phyloP scores from a whole-genome alignment of 2,888 invertebrate species.

The Theodoxus fluviatilis region DNA sequence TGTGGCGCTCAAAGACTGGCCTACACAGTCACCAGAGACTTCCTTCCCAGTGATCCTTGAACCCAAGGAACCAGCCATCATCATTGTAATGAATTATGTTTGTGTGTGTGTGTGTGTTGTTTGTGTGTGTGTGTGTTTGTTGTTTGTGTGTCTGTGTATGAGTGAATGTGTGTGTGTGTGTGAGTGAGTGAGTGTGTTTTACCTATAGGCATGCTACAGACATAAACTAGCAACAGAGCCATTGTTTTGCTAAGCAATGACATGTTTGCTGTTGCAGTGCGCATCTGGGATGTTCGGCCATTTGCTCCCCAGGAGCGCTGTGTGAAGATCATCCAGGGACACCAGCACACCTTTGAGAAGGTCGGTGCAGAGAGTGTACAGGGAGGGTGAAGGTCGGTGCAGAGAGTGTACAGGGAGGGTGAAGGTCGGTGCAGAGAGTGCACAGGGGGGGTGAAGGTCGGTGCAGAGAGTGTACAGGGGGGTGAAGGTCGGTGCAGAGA shows the following conservation, averaged over 20 bases:
- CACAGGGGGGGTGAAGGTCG: no score
- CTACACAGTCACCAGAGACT: no score
- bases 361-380: constrained; percentile 59
- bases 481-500: no score
- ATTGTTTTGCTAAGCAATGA: background rate
- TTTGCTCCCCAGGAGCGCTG: constrained; percentile 93
- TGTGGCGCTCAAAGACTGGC: no score
- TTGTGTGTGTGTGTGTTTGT: background rate
- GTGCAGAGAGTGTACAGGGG: no score
- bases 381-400: no score
- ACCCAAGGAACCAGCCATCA: background rate
- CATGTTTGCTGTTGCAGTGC: constrained; percentile 67
- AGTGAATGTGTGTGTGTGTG: background rate
- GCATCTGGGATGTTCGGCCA: constrained; percentile 96
- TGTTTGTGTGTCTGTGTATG: background rate
- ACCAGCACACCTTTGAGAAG: constrained; percentile 97
- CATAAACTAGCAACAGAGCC: background rate
- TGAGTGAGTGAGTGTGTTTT: background rate
- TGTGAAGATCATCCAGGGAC: constrained; percentile 87
- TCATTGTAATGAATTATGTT: background rate
- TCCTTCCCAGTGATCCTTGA: background rate
- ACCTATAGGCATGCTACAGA: background rate
- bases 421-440: no score
- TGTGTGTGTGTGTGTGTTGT: background rate
- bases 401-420: no score